Percentiles rank a stretch among this genome's conserved stretches.
These are phyloP conservation scores for Dasypolia templi DNA, from an alignment of 2,888 invertebrate genomes.

Conservation along the genomic window DNA sequence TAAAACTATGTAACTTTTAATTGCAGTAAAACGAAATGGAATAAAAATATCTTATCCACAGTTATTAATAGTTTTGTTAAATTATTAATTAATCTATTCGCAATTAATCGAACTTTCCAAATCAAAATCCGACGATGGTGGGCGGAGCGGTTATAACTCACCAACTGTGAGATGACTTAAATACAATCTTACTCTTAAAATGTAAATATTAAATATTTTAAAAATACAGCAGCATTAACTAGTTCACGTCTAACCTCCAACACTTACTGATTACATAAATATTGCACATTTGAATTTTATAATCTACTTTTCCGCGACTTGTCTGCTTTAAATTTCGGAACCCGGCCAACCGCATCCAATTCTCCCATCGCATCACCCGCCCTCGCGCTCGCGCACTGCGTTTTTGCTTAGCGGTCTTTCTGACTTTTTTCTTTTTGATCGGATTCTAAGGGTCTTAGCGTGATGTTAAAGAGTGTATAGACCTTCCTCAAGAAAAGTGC, in stretches of 20 bases:
- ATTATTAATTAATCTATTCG: neutral
- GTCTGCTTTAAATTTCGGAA: too few relatives aligned
- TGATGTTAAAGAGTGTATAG: neutral
- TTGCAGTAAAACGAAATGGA: neutral
- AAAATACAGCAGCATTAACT: too few relatives aligned
- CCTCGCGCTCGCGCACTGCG: neutral
- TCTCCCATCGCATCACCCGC: neutral
- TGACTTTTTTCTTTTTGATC: too few relatives aligned
- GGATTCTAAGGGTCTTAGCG: too few relatives aligned
- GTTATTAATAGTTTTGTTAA: neutral
- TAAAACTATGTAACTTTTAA: conserved; percentile 72
- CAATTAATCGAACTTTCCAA: neutral
- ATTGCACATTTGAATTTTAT: too few relatives aligned
- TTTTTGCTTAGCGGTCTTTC: neutral
- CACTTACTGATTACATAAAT: too few relatives aligned
- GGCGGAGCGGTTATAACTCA: neutral
- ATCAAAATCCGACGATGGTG: neutral
- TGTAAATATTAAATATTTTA: neutral
- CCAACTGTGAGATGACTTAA: neutral
- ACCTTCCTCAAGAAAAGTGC: neutral
- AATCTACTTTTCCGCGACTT: too few relatives aligned
- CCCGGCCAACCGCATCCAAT: too few relatives aligned
- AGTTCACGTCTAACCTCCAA: too few relatives aligned
- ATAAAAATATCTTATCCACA: neutral
- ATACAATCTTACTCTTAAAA: neutral